Evolutionary conservation across 2,888 invertebrate genomes (phyloP).

Genomic region (Oxytorus armatus): DNA sequence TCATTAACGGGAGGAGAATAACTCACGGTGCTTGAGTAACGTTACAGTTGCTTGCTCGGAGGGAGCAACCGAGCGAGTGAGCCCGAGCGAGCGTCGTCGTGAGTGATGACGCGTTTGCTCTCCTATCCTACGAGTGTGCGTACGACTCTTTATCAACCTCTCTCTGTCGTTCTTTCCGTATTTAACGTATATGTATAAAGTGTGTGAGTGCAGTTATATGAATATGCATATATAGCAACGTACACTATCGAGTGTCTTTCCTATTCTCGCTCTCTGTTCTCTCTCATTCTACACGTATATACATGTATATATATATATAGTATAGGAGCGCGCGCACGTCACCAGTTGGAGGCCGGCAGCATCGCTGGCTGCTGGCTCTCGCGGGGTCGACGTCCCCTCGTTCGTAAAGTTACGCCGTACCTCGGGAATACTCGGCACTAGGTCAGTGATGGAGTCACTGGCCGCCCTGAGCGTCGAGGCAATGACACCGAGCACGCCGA

Average conservation of each 20-base stretch:
- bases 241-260: conserved; percentile 21
- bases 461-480: conserved; percentile 84
- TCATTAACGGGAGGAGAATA: neutral
- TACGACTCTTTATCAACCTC: conserved; percentile 34
- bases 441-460: conserved; percentile 85
- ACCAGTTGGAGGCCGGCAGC: conserved; percentile 63
- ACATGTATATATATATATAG: conserved; percentile 23
- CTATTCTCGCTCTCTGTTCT: conserved; percentile 3
- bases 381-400: conserved; percentile 79
- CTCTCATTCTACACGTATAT: neutral
- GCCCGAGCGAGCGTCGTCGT: conserved; percentile 35
- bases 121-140: conserved; percentile 36
- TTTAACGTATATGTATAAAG: neutral
- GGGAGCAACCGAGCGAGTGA: conserved; percentile 58
- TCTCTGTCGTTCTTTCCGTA: neutral
- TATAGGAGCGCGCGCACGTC: conserved; percentile 59
- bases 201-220: neutral
- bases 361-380: conserved; percentile 78
- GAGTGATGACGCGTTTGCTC: conserved; percentile 60
- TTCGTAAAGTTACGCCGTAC: conserved; percentile 75
- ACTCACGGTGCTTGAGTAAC: conserved; percentile 2
- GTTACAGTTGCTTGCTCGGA: conserved; percentile 49
- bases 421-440: conserved; percentile 83
- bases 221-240: neutral
- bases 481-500: conserved; percentile 83